Evolutionary conservation across 1,140 invertebrate species (phyloP).

Genomic region (Euwallacea fornicatus): DNA sequence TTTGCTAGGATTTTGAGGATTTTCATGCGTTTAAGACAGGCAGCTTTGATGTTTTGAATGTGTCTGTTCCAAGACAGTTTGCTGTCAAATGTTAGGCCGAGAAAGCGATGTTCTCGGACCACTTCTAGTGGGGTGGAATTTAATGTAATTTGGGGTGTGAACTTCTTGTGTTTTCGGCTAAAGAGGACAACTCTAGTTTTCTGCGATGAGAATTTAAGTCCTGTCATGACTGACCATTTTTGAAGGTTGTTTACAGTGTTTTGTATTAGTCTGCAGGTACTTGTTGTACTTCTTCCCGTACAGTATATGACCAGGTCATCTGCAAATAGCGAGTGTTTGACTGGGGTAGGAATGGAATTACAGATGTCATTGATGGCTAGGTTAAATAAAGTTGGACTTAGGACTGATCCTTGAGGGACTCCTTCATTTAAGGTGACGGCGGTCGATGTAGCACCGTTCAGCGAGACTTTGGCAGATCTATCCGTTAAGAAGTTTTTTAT

Average conservation of each 20-base stretch:
- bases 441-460: slow-evolving; percentile 6
- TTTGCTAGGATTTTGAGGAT: slow-evolving; percentile 16
- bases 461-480: slow-evolving; percentile 17
- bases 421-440: neutral
- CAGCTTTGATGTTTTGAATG: slow-evolving; percentile 5
- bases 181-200: neutral
- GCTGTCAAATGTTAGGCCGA: slow-evolving; percentile 19
- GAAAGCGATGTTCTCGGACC: neutral
- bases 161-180: neutral
- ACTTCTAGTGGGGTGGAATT: neutral
- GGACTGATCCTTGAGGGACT: slow-evolving; percentile 3
- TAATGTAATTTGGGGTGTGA: slow-evolving; percentile 3
- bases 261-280: slow-evolving; percentile 14
- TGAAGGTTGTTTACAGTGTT: slow-evolving; percentile 13
- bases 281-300: slow-evolving; percentile 8
- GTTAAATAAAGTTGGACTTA: slow-evolving; percentile 3
- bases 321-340: slow-evolving; percentile 13
- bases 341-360: neutral
- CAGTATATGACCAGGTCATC: slow-evolving; percentile 26
- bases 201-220: slow-evolving; percentile 11
- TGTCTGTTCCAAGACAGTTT: slow-evolving; percentile 5
- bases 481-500: slow-evolving; percentile 15
- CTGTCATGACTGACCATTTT: neutral
- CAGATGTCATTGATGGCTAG: slow-evolving; percentile 7
- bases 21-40: slow-evolving; percentile 10